Evolutionary conservation across 2,113 vertebrate genomes (phyloP).

Genomic region (Halichoerus grypus): DNA sequence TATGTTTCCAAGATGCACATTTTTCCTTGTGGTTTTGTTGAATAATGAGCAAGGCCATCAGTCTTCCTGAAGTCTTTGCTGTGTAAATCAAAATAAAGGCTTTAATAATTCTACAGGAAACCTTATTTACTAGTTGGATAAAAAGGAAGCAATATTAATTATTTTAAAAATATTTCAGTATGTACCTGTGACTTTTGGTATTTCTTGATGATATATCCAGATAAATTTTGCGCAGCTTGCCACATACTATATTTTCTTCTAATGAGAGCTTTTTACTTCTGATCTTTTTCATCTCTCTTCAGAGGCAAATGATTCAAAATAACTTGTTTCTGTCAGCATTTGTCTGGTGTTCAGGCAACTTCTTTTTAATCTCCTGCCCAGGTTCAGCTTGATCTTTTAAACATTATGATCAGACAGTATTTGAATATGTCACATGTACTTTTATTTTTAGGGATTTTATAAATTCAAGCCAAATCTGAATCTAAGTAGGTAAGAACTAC

Average conservation of each 20-base stretch:
- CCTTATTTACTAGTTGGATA: constrained; percentile 76
- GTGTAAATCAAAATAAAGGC: constrained; percentile 82
- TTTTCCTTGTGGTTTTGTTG: constrained; percentile 86
- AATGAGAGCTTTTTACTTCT: constrained; percentile 84
- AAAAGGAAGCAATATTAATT: constrained; percentile 70
- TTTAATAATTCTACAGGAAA: constrained; percentile 83
- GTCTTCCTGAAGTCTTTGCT: constrained; percentile 81
- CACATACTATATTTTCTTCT: constrained; percentile 84
- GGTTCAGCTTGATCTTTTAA: constrained; percentile 84
- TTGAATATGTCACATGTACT: constrained; percentile 56
- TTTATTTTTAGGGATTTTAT: constrained; percentile 69
- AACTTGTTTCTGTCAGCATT: constrained; percentile 83
- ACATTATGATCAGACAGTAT: constrained; percentile 81
- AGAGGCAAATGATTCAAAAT: constrained; percentile 84
- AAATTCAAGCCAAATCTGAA: constrained; percentile 78
- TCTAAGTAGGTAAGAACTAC: background rate
- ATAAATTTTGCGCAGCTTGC: constrained; percentile 82
- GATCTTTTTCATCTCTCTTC: constrained; percentile 87
- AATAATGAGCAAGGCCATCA: constrained; percentile 86
- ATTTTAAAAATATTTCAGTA: constrained; percentile 76
- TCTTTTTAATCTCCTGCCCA: constrained; percentile 75
- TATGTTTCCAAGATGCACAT: constrained; percentile 83
- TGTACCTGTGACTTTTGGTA: constrained; percentile 71
- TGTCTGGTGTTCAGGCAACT: constrained; percentile 82
- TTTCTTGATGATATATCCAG: constrained; percentile 73